Conservation (phyloP, 2,113 vertebrate genomes). For the Athene noctua region DNA sequence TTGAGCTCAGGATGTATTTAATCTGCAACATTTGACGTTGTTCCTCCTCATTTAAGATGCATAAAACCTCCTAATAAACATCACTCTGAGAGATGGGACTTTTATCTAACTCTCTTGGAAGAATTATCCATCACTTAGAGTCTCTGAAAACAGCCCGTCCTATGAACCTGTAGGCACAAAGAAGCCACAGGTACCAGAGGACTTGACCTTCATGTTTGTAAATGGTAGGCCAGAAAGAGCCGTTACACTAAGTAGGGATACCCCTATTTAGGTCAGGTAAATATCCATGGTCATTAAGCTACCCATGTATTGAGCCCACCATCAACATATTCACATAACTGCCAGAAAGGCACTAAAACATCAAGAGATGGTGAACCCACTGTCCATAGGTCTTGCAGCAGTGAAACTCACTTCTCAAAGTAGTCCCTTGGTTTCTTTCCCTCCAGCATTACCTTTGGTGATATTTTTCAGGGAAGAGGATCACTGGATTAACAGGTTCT, state of each 20-base stretch:
- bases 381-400: background rate
- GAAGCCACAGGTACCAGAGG: background rate
- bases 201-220: background rate
- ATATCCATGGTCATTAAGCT: background rate
- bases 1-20: background rate
- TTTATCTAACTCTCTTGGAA: background rate
- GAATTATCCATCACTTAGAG: background rate
- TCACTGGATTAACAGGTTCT: background rate
- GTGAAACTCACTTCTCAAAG: background rate
- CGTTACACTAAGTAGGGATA: background rate
- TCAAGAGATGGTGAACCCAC: background rate
- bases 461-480: background rate
- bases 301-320: background rate
- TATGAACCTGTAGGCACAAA: background rate
- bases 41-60: background rate
- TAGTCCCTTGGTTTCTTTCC: background rate
- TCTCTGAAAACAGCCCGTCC: background rate
- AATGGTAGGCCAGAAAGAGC: background rate
- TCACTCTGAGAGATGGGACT: background rate
- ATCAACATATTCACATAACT: background rate
- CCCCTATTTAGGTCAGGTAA: background rate
- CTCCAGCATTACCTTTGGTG: background rate
- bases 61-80: background rate
- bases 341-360: background rate
- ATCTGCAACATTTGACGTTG: background rate